A percentile compares a stretch with the other conserved stretches of the same genome.
Evolutionary conservation across 1,140 invertebrate species (phyloP).

Genomic region (Ptiloglossa arizonensis): DNA sequence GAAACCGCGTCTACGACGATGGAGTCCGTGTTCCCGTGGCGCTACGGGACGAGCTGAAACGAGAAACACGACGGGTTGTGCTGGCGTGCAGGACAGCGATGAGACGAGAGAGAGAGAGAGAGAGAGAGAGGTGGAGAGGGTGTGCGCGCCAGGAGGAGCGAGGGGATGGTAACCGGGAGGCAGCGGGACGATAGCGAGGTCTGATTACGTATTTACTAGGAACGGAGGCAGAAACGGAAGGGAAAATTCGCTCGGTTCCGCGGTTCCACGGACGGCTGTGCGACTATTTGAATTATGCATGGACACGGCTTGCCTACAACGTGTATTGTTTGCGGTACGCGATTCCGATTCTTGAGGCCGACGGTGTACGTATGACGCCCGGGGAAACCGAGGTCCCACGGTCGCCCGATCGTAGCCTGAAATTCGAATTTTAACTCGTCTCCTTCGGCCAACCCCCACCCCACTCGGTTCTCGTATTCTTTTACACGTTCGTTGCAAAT

Average conservation of each 20-base stretch:
- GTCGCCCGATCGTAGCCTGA: constrained; percentile 20
- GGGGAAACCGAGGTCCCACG: constrained; percentile 56
- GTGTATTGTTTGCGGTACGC: constrained; percentile 81
- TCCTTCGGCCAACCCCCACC: constrained; percentile 6
- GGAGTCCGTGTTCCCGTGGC: constrained; percentile 41
- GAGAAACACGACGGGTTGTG: constrained; percentile 51
- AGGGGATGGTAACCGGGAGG: background rate
- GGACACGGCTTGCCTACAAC: constrained; percentile 81
- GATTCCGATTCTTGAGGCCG: constrained; percentile 79
- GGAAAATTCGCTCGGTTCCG: constrained; percentile 78
- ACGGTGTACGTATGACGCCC: constrained; percentile 59
- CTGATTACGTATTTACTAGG: constrained; percentile 82
- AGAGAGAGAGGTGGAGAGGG: background rate
- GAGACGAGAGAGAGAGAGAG: background rate
- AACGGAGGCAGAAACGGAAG: constrained; percentile 78
- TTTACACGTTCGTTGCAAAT: too few species aligned
- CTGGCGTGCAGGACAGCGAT: background rate
- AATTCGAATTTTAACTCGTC: constrained; percentile 35
- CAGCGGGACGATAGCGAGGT: constrained; percentile 73
- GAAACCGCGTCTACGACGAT: constrained; percentile 51
- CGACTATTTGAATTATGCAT: constrained; percentile 82
- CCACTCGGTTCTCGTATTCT: too few species aligned
- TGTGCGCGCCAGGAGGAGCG: constrained; percentile 6
- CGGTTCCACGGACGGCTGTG: constrained; percentile 74
- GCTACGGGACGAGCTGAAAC: constrained; percentile 46